Conservation (phyloP, 2,113 vertebrate genomes). For the Noctilio leporinus region DNA sequence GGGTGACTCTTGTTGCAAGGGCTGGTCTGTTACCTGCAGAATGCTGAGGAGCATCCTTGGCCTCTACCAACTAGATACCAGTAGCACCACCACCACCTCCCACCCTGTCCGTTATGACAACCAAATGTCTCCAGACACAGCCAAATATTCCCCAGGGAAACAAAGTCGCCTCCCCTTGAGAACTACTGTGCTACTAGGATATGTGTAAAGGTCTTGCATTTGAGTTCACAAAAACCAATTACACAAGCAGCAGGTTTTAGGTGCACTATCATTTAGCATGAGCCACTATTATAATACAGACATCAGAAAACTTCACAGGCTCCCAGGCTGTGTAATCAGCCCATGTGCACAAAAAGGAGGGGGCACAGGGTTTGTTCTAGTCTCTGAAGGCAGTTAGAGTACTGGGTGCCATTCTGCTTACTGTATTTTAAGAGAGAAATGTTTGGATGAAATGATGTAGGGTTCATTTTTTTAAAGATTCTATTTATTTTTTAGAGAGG, state of each 20-base stretch:
- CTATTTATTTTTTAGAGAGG: no score
- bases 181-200: not conserved
- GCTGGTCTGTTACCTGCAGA: accelerated
- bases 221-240: conserved; percentile 19
- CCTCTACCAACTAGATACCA: not conserved
- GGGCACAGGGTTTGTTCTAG: not conserved
- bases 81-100: not conserved
- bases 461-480: no score
- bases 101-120: not conserved
- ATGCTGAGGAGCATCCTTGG: not conserved
- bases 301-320: not conserved
- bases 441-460: not conserved
- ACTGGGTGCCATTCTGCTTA: not conserved
- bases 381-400: not conserved
- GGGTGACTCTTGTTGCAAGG: no score
- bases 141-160: not conserved
- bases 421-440: not conserved
- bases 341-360: not conserved
- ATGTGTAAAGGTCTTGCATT: not conserved
- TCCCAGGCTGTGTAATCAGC: not conserved
- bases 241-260: not conserved
- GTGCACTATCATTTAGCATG: not conserved
- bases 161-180: not conserved
- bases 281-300: not conserved
- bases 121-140: not conserved